A percentile compares a stretch with the other conserved stretches of the same genome.
Conservation (phyloP, 1,140 invertebrate species). For the Rhagoletis zephyria region DNA sequence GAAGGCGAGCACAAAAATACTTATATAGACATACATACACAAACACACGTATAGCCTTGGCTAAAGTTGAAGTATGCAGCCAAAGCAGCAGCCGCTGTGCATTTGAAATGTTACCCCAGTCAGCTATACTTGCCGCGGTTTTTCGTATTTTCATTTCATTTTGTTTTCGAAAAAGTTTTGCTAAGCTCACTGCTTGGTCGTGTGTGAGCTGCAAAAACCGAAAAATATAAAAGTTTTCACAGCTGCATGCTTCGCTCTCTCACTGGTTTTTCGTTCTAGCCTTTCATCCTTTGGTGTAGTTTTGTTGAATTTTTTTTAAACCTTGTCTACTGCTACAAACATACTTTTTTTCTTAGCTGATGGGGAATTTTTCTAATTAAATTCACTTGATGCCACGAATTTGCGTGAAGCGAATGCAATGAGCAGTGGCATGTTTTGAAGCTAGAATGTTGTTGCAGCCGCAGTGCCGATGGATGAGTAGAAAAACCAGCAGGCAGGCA, state of each 20-base stretch:
- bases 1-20: neutral
- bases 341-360: slow-evolving; percentile 1
- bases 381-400: slow-evolving; percentile 71
- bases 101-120: neutral
- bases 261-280: neutral
- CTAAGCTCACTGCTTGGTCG: neutral
- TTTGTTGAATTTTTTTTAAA: neutral
- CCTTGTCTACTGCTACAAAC: neutral
- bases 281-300: neutral
- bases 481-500: neutral
- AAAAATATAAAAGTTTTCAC: neutral
- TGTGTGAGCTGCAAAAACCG: neutral
- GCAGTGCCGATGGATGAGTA: neutral
- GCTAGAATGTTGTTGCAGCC: neutral
- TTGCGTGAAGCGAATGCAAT: slow-evolving; percentile 44
- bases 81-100: neutral
- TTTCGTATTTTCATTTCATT: neutral
- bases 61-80: neutral
- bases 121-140: neutral
- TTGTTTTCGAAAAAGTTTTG: slow-evolving; percentile 35
- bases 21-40: neutral
- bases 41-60: neutral
- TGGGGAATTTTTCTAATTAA: slow-evolving; percentile 70
- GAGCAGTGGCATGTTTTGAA: slow-evolving; percentile 29
- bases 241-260: neutral